These are phyloP conservation scores for Melanotaenia nigrans DNA, from an alignment of 2,797 vertebrate species.

Conservation along the genomic window DNA sequence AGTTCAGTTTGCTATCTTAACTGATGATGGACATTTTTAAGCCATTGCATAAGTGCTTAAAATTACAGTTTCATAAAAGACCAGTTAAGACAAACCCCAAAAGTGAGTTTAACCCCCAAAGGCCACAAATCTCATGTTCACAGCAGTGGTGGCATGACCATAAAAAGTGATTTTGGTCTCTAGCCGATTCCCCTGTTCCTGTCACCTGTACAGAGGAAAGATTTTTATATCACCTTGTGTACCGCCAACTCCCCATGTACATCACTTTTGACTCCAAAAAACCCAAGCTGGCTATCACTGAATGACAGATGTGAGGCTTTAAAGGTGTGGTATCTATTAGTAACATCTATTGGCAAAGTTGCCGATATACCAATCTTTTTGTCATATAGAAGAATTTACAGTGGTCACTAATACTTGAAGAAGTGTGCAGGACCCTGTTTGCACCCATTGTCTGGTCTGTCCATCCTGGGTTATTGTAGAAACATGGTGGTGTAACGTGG, in stretches of 20 bases:
- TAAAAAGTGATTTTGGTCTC: neutral
- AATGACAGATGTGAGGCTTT: neutral
- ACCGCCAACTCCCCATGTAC: neutral
- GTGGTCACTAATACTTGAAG: neutral
- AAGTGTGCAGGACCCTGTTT: neutral
- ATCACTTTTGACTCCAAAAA: neutral
- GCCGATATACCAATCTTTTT: neutral
- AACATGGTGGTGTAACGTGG: no score
- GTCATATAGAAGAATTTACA: neutral
- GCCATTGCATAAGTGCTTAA: neutral
- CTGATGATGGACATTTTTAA: neutral
- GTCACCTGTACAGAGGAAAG: neutral
- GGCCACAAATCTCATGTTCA: neutral
- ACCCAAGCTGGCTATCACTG: neutral
- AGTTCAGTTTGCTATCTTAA: conserved; percentile 1
- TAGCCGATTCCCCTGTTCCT: neutral
- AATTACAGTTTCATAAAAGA: neutral
- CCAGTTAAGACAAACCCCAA: neutral
- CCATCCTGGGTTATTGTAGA: no score
- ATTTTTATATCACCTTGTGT: neutral
- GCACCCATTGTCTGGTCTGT: no score
- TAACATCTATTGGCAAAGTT: neutral
- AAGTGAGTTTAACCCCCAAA: neutral
- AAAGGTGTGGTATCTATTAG: neutral
- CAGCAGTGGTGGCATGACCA: neutral